Evolutionary conservation across 2,797 vertebrate genomes (phyloP), one percentile per base, ranked within the genome.

Genomic region (Crocodylus rhombifer): DNA sequence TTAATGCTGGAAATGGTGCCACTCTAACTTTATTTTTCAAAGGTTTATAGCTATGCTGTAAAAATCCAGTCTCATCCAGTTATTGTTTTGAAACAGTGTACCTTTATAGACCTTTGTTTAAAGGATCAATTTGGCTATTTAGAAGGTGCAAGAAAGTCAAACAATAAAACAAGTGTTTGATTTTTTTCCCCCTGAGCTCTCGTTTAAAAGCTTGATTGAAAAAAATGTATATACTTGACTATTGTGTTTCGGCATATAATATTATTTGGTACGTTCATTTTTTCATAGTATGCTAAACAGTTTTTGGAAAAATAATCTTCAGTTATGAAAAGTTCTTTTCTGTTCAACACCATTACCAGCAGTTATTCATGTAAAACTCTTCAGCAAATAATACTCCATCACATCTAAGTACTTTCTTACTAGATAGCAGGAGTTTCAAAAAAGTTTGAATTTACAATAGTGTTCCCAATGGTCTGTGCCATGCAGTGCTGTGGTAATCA

Each of bases 311-410:
- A 36, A 42, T 76, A n/a, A 23, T 80, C 65, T 88, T 30, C 82
- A 83, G 42, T 69, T 69, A 67, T 63, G 0, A 3, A 2, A 71
- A 93, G 14, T 42, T 86, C 12, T 21, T 58, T 16, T 77, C 71
- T 63, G 79, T 71, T 58, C 71, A 73, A 51, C 58, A 87, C 85
- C 57, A 5, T 69, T 93, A 78, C 61, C 88, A 92, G 69, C 85
- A 20, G 77, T 56, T 58, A 82, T 82, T n/a, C 57, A 83, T 21
- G 83, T 26, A 82, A 25, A 61, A 18, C 6, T 0, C 21, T 25
- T 71, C 83, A n/a, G 26, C 36, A 77, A 63, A 2, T 69, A 80
- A 67, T 76, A 51, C 11, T 77, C 88, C 21, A 56, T 67, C 63
- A 33, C 10, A 12, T 89, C 71, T 93, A 23, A 71, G 25, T 71